A percentile compares a stretch with the other conserved stretches of the same genome.
These are phyloP conservation scores for Cerastoderma edule DNA, from an alignment of 2,888 invertebrate genomes.

Conservation along the genomic window DNA sequence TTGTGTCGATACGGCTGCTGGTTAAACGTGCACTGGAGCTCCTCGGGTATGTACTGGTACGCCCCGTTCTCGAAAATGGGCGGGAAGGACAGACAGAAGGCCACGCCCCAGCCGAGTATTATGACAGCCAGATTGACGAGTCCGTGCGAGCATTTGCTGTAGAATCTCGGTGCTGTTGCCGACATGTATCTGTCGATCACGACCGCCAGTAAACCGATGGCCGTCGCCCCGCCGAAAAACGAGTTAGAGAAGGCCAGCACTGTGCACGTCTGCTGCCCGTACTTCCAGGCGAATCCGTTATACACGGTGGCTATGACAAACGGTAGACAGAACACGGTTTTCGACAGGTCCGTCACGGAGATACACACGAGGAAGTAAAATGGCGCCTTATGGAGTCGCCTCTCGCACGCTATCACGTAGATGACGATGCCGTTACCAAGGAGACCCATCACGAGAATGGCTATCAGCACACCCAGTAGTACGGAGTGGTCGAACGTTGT, in stretches of 20 bases:
- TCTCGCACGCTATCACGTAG: constrained; percentile 68
- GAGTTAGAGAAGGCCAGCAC: constrained; percentile 79
- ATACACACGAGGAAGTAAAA: constrained; percentile 80
- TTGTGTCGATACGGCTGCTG: constrained; percentile 77
- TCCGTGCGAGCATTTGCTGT: constrained; percentile 74
- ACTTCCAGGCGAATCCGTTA: constrained; percentile 74
- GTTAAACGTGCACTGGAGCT: constrained; percentile 78
- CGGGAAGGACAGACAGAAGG: constrained; percentile 78
- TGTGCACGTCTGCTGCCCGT: constrained; percentile 75
- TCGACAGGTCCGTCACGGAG: constrained; percentile 76
- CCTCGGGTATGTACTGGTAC: constrained; percentile 75
- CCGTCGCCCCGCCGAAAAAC: constrained; percentile 77
- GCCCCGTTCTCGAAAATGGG: constrained; percentile 78
- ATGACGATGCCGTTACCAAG: constrained; percentile 70
- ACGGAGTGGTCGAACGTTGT: constrained; percentile 34
- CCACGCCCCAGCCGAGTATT: constrained; percentile 74
- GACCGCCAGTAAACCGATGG: constrained; percentile 73
- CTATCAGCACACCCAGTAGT: constrained; percentile 51
- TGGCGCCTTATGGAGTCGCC: constrained; percentile 75
- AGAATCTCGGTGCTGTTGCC: constrained; percentile 70
- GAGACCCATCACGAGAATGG: constrained; percentile 66
- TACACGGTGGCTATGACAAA: constrained; percentile 76
- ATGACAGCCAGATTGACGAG: constrained; percentile 70
- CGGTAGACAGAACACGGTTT: constrained; percentile 78
- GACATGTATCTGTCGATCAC: constrained; percentile 78